Evolutionary conservation across 2,888 invertebrate species (phyloP), one percentile per base, ranked within the genome.

Genomic region (Muscina levida): DNA sequence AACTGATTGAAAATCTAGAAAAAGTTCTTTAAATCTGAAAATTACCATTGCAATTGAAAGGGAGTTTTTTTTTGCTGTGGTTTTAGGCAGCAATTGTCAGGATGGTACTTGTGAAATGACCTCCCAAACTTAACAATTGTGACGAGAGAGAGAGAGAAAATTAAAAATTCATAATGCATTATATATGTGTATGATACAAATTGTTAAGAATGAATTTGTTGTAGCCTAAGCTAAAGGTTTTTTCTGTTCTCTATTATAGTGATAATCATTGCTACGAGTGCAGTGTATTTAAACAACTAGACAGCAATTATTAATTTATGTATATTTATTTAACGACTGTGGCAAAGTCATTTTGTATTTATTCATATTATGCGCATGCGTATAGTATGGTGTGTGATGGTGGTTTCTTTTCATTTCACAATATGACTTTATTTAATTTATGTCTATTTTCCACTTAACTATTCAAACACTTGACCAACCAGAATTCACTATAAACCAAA

Each of bases 361-460:
- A 39, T 37, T 59, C 31, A 62, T n/a, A 39, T 62, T 62, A 62
- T 62, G 62, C 62, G 22, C 39, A 62, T 42, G 39, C 19, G 62
- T 2, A 19, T 13, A 19, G 26, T 56, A 26, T 42, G 39, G 22
- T 62, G 31, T 62, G 62, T 37, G 59, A 15, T 59, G 37, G 59
- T 59, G 24, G 24, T 39, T 53, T 4, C 31, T 39, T 1, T 1
- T 31, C 1, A 13, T 57, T 59, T 39, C 15, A 37, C 42, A 44
- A 59, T 70, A 46, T 66, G 13, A 44, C 15, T 81, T 71, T 42
- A 67, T 71, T 56, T 67, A 74, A 81, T 81, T 81, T 77, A 77
- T 81, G 77, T 74, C 59, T 77, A 81, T 74, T 74, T 42, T 77
- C 51, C 77, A 81, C 80, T 81, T 81, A 31, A 74, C 71, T 67